A percentile compares a stretch with the other conserved stretches of the same genome.
Conservation (phyloP, 1,140 invertebrate genomes). For the Tetramorium alpestre region DNA sequence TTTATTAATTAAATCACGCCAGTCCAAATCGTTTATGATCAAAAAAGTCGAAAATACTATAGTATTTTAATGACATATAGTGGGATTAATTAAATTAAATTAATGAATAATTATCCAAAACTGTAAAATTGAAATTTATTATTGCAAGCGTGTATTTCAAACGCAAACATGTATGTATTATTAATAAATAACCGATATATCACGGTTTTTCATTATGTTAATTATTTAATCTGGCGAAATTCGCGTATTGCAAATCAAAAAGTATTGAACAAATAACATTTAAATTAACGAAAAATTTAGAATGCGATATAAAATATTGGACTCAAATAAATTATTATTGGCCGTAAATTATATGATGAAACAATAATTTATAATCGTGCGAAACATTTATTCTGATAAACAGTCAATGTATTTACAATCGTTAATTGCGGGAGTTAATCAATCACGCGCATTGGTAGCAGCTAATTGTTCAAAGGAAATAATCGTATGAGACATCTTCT, state of each 20-base stretch:
- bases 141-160: neutral
- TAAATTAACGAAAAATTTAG: neutral
- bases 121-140: slow-evolving; percentile 12
- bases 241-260: neutral
- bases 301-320: neutral
- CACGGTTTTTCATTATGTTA: neutral
- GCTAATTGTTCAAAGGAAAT: neutral
- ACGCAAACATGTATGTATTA: neutral
- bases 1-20: neutral
- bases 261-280: neutral
- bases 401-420: neutral
- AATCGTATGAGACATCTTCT: neutral
- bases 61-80: neutral
- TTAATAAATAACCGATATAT: neutral
- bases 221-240: neutral
- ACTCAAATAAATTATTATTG: neutral
- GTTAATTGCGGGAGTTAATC: neutral
- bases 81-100: slow-evolving; percentile 1
- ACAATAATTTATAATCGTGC: neutral
- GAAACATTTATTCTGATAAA: neutral
- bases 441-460: neutral
- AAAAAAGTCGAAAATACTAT: neutral
- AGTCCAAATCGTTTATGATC: neutral
- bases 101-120: neutral
- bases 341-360: neutral